Evolutionary conservation across 2,888 invertebrate species (phyloP), one percentile per base, ranked within the genome.

Genomic region (Spodoptera exigua): DNA sequence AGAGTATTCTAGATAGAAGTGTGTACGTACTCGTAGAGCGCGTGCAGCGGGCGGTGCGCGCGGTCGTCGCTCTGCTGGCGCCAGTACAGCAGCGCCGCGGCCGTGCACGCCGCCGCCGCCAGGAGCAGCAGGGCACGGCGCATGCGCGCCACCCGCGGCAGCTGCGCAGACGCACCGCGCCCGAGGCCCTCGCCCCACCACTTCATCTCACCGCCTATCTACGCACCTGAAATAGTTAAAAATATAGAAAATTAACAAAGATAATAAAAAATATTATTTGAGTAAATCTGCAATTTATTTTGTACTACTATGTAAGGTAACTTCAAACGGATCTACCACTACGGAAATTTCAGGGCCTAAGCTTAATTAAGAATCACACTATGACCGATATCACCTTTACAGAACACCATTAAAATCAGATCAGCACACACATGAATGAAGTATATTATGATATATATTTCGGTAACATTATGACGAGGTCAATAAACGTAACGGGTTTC

Each of bases 71-170:
- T 91, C 82, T 94, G 95, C 86, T 95, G 95, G 59, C 95, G 94
- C 95, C 95, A 95, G 88, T 96, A 95, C 35, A 95, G 90, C 70
- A 95, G 89, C 73, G 95, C 95, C 18, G 95, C 91, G 59, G 94
- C 95, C 43, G 95, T 92, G 78, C 95, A 93, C 35, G 95, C 95
- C 49, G 90, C 93, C 16, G 94, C 92, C 5, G 95, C 95, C 18
- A 95, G 91, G 78, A 94, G 86, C 71, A 95, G 81, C 77, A 96
- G 82, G 47, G 95, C 95, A 48, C 95, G 94, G 51, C 95, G 94
- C 84, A 95, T 91, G 63, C 92, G 88, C n/a, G 89, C 93, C 72
- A 94, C 93, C 53, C 94, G 90, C 37, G 89, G 81, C 92, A 95
- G 84, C 90, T 94, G 88, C 94, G 95, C 86, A 85, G 94, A 81